phyloP scores from a whole-genome alignment of 1,140 invertebrate species.

The Drosophila bipectinata region DNA sequence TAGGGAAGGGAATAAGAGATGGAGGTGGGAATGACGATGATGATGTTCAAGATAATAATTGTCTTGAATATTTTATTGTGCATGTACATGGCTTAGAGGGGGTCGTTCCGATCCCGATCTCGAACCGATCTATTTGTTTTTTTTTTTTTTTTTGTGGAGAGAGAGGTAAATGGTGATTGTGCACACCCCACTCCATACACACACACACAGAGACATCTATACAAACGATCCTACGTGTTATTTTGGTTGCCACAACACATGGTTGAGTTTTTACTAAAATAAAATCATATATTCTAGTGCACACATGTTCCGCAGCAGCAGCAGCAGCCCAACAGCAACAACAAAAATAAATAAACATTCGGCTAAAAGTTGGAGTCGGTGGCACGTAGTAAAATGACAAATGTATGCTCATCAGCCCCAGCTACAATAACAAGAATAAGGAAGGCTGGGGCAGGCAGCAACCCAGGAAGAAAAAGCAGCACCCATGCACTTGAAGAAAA shows the following conservation, averaged over 20 bases:
- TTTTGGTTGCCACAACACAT: slow-evolving; percentile 77
- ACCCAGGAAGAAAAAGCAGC: slow-evolving; percentile 40
- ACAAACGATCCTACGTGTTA: slow-evolving; percentile 73
- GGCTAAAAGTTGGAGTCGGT: slow-evolving; percentile 69
- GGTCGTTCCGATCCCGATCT: slow-evolving; percentile 54
- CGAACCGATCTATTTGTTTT: slow-evolving; percentile 65
- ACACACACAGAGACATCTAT: not conserved
- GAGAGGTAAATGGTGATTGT: slow-evolving; percentile 59
- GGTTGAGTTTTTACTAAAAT: slow-evolving; percentile 75
- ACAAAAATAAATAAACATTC: slow-evolving; percentile 74
- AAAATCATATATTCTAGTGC: slow-evolving; percentile 72
- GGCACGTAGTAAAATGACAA: slow-evolving; percentile 82
- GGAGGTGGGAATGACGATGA: slow-evolving; percentile 33
- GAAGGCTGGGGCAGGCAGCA: slow-evolving; percentile 47
- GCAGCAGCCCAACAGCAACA: slow-evolving; percentile 10
- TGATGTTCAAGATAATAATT: slow-evolving; percentile 51
- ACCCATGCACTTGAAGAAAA: slow-evolving; percentile 10
- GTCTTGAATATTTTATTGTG: slow-evolving; percentile 67
- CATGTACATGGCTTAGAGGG: slow-evolving; percentile 77
- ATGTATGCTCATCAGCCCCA: slow-evolving; percentile 73
- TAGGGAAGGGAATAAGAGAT: slow-evolving; percentile 22
- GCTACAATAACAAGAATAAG: slow-evolving; percentile 50
- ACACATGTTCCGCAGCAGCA: slow-evolving; percentile 68
- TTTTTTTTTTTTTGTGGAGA: slow-evolving; percentile 59
- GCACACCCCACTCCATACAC: slow-evolving; percentile 21